Evolutionary conservation across 2,888 invertebrate species (phyloP), one percentile per base, ranked within the genome.

Genomic region (Dasysyrphus tricinctus): DNA sequence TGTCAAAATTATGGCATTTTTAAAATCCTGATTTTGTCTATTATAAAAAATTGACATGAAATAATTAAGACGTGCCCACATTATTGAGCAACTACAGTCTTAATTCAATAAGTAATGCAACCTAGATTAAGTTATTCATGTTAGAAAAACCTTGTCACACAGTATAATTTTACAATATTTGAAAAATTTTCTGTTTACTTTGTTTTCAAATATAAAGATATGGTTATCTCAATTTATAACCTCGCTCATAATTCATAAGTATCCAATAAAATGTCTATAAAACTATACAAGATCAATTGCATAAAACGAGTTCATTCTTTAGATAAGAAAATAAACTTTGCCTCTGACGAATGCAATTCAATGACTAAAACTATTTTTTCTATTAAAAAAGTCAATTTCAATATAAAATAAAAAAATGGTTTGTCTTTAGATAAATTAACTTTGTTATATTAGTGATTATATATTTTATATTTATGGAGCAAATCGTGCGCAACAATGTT

Each of bases 351-450:
- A 6, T 19, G 32, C 32, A 37, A 24, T 24, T 24, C 24, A 24
- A 24, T 24, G 24, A 24, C 24, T 24, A 24, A 24, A 24, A 24
- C 3, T 24, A 3, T 24, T 24, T 24, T 24, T 24, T 24, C 24
- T 24, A 24, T 24, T 24, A 24, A 14, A 42, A 24, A 61, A 61
- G 14, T 32, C 12, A 47, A 47, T 32, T 32, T 29, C 32, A n/a
- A n/a, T 7, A 29, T 1, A 2, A 14, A 54, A 11, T 5, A 19
- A 42, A 56, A 37, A 47, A 56, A 16, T 6, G 39, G 24, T 14
- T 16, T 70, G 51, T 14, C 44, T 61, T n/a, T 12, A 39, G 73
- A 65, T 79, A 73, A 57, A n/a, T 37, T 63, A 37, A n/a, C 7
- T 47, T 65, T 16, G 32, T 44, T 42, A 24, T 42, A 24, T 39